A percentile compares a stretch with the other conserved stretches of the same genome.
Evolutionary conservation across 2,888 invertebrate species (phyloP).

Genomic region (Epirrhoe alternata): DNA sequence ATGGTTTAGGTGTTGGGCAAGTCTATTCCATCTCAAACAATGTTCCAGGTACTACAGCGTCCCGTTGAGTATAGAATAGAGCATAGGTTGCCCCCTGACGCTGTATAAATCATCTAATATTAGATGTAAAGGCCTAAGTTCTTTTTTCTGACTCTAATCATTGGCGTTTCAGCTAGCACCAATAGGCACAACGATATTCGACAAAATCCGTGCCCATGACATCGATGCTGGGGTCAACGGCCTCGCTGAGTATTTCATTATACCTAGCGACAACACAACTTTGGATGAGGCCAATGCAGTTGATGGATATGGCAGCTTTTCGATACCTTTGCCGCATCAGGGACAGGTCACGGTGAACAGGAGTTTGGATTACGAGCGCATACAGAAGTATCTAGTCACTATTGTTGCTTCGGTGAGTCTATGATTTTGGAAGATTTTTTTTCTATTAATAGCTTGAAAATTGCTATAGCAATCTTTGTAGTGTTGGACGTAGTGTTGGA

Average conservation of each 20-base stretch:
- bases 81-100: too few relatives aligned
- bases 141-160: constrained; percentile 4
- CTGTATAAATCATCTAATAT: too few relatives aligned
- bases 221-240: constrained; percentile 95
- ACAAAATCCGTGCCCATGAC: constrained; percentile 91
- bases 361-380: constrained; percentile 94
- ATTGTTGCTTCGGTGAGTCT: constrained; percentile 93
- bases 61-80: too few relatives aligned
- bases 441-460: not conserved
- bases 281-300: constrained; percentile 82
- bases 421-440: not conserved
- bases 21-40: too few relatives aligned
- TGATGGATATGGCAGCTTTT: constrained; percentile 93
- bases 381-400: constrained; percentile 94
- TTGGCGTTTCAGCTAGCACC: constrained; percentile 89
- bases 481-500: too few relatives aligned
- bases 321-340: constrained; percentile 94
- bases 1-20: too few relatives aligned
- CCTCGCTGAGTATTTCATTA: constrained; percentile 93
- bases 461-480: too few relatives aligned
- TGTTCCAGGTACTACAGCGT: too few relatives aligned
- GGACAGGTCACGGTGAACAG: constrained; percentile 94
- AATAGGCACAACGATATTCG: constrained; percentile 93
- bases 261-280: constrained; percentile 86
- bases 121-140: too few relatives aligned